Evolutionary conservation across 2,888 invertebrate species (phyloP), one percentile per base, ranked within the genome.

Genomic region (Dynastes maya): DNA sequence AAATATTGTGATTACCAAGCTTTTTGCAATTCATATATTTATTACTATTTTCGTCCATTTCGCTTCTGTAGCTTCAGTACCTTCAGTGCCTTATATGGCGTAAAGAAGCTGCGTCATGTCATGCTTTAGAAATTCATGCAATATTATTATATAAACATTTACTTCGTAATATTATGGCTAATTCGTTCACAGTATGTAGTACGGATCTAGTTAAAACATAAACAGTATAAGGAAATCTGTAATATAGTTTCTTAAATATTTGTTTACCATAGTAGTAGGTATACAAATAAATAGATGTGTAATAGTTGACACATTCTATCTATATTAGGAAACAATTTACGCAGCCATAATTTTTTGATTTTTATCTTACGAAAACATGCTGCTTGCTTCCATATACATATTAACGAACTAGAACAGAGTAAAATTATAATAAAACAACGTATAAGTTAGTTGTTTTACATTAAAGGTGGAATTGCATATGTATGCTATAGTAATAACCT

Each of bases 161-260:
- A 11, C 45, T 45, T 45, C 9, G 9, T 45, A 45, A 45, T 45
- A 45, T 45, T 45, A 45, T 55, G 22, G n/a, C n/a, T 1, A 55
- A 22, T 55, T 55, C 27, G 27, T 22, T 63, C 63, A 63, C 63
- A 27, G 16, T 22, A 55, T n/a, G n/a, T 55, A 55, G 6, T 45
- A 45, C 45, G 45, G 45, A 45, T 45, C 45, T 55, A 22, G 55
- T 22, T 55, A 55, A n/a, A 55, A 55, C n/a, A 22, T 55, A 55
- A 55, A 63, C 63, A 29, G 63, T 13, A 63, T 32, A 32, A 63
- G 63, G 63, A 63, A 63, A 27, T 63, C 11, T 63, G 32, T 63
- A 55, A 55, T 63, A 63, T 29, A 11, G 29, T 11, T 63, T 63
- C 13, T 63, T 63, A 55, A 55, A 55, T 55, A 55, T 55, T 55